Evolutionary conservation across 2,888 invertebrate genomes (phyloP).

Genomic region (Carterocephalus palaemon): DNA sequence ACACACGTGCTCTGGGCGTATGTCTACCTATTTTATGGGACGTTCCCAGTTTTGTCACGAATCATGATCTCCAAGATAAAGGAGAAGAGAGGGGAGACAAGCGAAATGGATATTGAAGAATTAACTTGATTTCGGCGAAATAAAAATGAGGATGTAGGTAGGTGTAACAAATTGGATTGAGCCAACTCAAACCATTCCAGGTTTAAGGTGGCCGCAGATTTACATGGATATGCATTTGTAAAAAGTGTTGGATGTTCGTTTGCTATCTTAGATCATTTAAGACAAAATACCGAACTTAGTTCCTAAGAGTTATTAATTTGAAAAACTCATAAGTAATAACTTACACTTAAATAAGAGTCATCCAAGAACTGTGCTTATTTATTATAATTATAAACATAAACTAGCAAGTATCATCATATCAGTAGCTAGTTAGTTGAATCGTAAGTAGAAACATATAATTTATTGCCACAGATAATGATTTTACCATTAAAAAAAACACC

Average conservation of each 20-base stretch:
- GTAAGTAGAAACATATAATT: slow-evolving; percentile 22
- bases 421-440: slow-evolving; percentile 9
- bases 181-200: no score
- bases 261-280: no score
- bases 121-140: slow-evolving; percentile 40
- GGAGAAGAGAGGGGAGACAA: slow-evolving; percentile 36
- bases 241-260: no score
- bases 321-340: no score
- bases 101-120: slow-evolving; percentile 42
- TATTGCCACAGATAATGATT: slow-evolving; percentile 20
- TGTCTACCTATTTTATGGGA: slow-evolving; percentile 37
- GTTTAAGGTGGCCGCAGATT: slow-evolving; percentile 5
- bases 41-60: slow-evolving; percentile 51
- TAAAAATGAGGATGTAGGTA: slow-evolving; percentile 32
- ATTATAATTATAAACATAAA: slow-evolving; percentile 3
- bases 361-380: not conserved
- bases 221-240: slow-evolving; percentile 5
- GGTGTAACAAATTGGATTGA: slow-evolving; percentile 27
- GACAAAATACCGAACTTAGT: no score
- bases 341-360: no score
- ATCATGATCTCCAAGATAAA: slow-evolving; percentile 39
- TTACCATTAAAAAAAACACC: slow-evolving; percentile 15
- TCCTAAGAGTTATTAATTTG: no score
- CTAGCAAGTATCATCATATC: slow-evolving; percentile 5
- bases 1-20: slow-evolving; percentile 27